Evolutionary conservation across 2,888 invertebrate genomes (phyloP).

Genomic region (Ormyrus labotus): DNA sequence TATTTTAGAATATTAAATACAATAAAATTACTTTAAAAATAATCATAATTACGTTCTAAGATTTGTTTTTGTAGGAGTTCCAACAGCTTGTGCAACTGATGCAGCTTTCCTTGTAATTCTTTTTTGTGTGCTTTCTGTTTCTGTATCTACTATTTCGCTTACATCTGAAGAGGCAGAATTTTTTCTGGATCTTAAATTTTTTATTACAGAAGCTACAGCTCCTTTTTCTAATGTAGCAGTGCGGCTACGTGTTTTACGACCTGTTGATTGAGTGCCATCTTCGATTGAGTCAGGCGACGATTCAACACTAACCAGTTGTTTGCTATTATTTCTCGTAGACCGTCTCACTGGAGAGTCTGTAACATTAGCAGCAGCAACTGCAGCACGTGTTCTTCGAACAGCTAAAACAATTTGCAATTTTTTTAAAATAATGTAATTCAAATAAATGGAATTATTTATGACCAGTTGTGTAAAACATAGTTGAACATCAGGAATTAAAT

Average conservation of each 20-base stretch:
- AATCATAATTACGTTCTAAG: slow-evolving; percentile 51
- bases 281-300: slow-evolving; percentile 55
- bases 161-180: slow-evolving; percentile 53
- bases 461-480: background rate
- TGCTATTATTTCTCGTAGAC: slow-evolving; percentile 46
- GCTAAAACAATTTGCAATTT: background rate
- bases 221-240: slow-evolving; percentile 49
- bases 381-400: slow-evolving; percentile 47
- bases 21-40: slow-evolving; percentile 21
- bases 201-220: slow-evolving; percentile 8
- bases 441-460: background rate
- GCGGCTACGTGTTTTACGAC: slow-evolving; percentile 47
- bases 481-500: background rate
- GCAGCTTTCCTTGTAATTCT: slow-evolving; percentile 42
- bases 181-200: slow-evolving; percentile 52
- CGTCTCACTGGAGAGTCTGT: slow-evolving; percentile 51
- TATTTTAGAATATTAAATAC: background rate
- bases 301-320: slow-evolving; percentile 9
- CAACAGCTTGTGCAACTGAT: slow-evolving; percentile 8
- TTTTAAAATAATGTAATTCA: background rate
- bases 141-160: slow-evolving; percentile 48
- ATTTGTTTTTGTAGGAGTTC: slow-evolving; percentile 48
- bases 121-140: slow-evolving; percentile 36
- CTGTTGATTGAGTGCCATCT: slow-evolving; percentile 10
- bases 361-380: background rate